Evolutionary conservation across 2,113 vertebrate species (phyloP).

Genomic region (Callopanchax toddi): DNA sequence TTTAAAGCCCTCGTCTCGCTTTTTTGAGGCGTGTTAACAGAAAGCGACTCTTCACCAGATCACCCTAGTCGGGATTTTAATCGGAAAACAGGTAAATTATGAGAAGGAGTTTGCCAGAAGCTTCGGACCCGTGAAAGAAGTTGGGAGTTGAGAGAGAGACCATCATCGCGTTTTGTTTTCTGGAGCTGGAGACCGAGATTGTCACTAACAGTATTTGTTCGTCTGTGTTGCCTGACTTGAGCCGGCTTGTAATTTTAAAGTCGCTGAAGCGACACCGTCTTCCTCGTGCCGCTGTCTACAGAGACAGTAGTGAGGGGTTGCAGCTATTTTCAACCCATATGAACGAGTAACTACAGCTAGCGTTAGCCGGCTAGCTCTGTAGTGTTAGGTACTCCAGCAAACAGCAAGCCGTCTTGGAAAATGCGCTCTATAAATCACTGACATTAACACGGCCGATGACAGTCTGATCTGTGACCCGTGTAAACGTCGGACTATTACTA

Average conservation of each 20-base stretch:
- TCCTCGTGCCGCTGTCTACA: constrained; percentile 18
- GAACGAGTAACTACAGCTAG: constrained; percentile 56
- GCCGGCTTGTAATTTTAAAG: background rate
- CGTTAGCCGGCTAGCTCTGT: constrained; percentile 43
- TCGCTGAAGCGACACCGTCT: background rate
- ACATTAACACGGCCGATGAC: constrained; percentile 2
- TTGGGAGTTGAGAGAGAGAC: constrained; percentile 77
- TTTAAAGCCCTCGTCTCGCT: constrained; percentile 63
- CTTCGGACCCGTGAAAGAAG: constrained; percentile 81
- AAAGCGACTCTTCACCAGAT: constrained; percentile 76
- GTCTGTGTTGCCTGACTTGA: constrained; percentile 12
- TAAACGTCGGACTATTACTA: background rate
- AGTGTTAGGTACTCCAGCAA: constrained; percentile 20
- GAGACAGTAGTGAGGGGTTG: constrained; percentile 3
- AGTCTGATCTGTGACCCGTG: background rate
- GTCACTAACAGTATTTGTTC: constrained; percentile 7
- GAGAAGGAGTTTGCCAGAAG: constrained; percentile 66
- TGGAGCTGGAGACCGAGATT: constrained; percentile 18
- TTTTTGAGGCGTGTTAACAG: constrained; percentile 73
- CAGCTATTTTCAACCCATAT: constrained; percentile 27
- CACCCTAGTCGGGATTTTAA: constrained; percentile 86
- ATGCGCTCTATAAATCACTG: constrained; percentile 11
- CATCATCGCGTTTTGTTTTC: constrained; percentile 51
- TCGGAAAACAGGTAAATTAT: constrained; percentile 84
- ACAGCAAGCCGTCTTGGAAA: constrained; percentile 9